Evolutionary conservation across 2,888 invertebrate species (phyloP), one percentile per base, ranked within the genome.

Genomic region (Chrysolina haemoptera): DNA sequence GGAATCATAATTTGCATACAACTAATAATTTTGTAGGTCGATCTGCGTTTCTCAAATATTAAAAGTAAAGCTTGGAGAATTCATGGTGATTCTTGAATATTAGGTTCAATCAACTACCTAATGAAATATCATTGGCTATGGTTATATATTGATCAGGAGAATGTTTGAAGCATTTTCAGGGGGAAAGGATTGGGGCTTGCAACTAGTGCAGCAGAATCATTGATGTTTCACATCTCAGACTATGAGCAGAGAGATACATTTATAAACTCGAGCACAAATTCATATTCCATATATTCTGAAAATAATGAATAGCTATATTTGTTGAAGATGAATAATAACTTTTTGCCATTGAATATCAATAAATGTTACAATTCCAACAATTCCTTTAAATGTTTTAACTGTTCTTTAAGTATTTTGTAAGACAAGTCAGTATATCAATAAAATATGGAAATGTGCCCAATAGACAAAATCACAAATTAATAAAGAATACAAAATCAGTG

Each of bases 171-270:
- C 59, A 59, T 59, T 59, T 59, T 35, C 59, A n/a, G 18, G 27
- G 27, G 59, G 59, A 8, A 12, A 35, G 59, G 59, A 35, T 27
- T 27, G 55, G 64, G 69, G 59, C 70, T 78, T 79, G 78, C 78
- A 75, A 76, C 79, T 77, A 79, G 79, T 78, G 79, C 79, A 75
- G 75, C 75, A 71, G 63, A 66, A 41, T 16, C 18, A 11, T 68
- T 75, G 74, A 78, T 70, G 76, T 80, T 77, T 76, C 79, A 78
- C 78, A 78, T 78, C 75, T 73, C 35, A 35, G 66, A 72, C 59
- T 72, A 67, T 63, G 41, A 62, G 66, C 67, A 20, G 8, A 12
- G 35, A 11, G 53, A 20, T 41, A 66, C 35, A 35, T 66, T 66
- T 50, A 43, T 48, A 11, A 14, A n/a, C 18, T 68, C 63, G 43